phyloP scores from a whole-genome alignment of 2,113 vertebrate species.

The Tupaia chinensis region DNA sequence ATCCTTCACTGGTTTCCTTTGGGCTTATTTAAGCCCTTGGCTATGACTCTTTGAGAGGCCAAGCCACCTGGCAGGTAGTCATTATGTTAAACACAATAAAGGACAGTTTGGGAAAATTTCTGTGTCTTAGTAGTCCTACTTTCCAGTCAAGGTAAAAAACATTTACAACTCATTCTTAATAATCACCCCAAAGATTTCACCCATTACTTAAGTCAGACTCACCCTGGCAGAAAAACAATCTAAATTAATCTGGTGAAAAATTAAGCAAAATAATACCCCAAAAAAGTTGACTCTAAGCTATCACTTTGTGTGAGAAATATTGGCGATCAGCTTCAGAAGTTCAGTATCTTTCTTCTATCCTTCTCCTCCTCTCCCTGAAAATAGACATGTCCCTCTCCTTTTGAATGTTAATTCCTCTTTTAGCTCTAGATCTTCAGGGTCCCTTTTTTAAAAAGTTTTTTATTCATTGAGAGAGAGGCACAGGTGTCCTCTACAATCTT shows the following conservation, averaged over 20 bases:
- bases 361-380: background rate
- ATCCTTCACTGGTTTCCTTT: background rate
- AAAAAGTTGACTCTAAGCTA: background rate
- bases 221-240: background rate
- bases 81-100: background rate
- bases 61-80: background rate
- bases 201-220: background rate
- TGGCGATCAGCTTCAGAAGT: background rate
- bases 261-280: background rate
- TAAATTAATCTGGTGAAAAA: background rate
- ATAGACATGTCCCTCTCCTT: background rate
- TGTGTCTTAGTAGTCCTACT: background rate
- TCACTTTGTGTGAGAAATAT: background rate
- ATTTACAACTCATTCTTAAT: background rate
- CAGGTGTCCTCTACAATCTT: too few relatives aligned
- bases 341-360: background rate
- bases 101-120: constrained; percentile 7
- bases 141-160: background rate
- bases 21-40: background rate
- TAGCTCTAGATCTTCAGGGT: background rate
- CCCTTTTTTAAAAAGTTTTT: background rate
- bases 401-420: background rate
- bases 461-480: too few relatives aligned
- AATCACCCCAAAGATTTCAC: background rate
- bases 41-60: background rate